These are phyloP conservation scores for Cephalotes varians DNA, from an alignment of 2,888 invertebrate genomes.

Conservation along the genomic window DNA sequence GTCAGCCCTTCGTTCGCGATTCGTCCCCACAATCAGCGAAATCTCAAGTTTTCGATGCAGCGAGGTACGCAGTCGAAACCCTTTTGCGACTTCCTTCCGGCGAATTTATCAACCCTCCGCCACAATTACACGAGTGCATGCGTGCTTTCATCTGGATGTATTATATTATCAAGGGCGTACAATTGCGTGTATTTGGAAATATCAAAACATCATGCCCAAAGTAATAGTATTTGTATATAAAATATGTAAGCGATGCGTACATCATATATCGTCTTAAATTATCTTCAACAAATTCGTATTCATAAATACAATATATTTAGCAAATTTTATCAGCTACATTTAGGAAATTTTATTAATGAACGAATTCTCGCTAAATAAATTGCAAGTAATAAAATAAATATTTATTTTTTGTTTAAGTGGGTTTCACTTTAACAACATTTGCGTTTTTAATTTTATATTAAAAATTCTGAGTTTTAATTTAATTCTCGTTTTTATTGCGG, in stretches of 20 bases:
- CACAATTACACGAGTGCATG: slow-evolving; percentile 60
- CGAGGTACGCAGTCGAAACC: slow-evolving; percentile 58
- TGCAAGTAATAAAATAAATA: background rate
- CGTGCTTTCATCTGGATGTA: slow-evolving; percentile 19
- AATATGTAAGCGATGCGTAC: background rate
- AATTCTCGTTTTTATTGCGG: slow-evolving; percentile 5
- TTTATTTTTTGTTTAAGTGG: background rate
- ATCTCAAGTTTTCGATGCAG: slow-evolving; percentile 66
- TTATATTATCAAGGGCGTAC: slow-evolving; percentile 24
- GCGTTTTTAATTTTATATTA: slow-evolving; percentile 2
- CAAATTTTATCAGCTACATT: background rate
- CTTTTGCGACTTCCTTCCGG: slow-evolving; percentile 48
- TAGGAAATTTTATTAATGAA: too few relatives aligned
- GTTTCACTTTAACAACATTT: background rate
- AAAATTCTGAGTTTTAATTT: background rate
- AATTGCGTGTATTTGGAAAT: slow-evolving; percentile 19
- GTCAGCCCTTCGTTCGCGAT: slow-evolving; percentile 56
- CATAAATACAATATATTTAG: background rate
- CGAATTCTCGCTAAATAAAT: background rate
- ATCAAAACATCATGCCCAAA: background rate
- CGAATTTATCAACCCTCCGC: slow-evolving; percentile 70
- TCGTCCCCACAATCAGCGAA: slow-evolving; percentile 63
- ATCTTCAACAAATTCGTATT: background rate
- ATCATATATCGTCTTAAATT: background rate
- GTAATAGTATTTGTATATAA: background rate